phyloP scores from a whole-genome alignment of 2,797 vertebrate genomes.

The Nannoperca australis region DNA sequence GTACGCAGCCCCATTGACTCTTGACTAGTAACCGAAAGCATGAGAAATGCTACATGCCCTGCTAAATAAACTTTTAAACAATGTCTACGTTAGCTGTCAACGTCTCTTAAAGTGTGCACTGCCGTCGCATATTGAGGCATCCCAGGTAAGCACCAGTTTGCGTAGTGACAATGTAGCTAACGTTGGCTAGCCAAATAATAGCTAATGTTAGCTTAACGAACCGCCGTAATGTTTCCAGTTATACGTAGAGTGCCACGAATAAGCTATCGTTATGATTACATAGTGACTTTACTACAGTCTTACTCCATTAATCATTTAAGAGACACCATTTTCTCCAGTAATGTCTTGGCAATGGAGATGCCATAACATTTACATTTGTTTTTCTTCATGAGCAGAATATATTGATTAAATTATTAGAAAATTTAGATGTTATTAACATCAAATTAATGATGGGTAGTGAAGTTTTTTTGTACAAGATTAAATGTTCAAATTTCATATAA shows the following conservation, averaged over 20 bases:
- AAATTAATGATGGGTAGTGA: no score
- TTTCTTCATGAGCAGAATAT: neutral
- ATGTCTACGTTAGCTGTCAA: fast-evolving
- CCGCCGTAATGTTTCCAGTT: fast-evolving
- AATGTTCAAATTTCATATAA: neutral
- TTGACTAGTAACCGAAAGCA: neutral
- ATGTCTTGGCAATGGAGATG: neutral
- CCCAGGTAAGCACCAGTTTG: neutral
- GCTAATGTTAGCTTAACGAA: neutral
- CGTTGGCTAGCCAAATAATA: neutral
- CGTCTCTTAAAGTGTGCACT: no score
- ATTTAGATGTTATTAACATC: fast-evolving
- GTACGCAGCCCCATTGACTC: neutral
- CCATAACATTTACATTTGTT: no score
- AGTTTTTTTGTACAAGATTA: neutral
- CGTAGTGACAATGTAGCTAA: neutral
- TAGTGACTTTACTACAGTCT: no score
- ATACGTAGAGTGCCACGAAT: no score
- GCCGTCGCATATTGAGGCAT: no score
- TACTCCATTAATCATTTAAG: neutral
- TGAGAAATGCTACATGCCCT: fast-evolving
- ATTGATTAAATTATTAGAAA: no score
- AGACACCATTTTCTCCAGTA: neutral
- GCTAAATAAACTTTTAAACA: neutral
- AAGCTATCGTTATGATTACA: neutral